Base-by-base conservation (phyloP, 2,113 vertebrate species). In the Cynocephalus volans region DNA sequence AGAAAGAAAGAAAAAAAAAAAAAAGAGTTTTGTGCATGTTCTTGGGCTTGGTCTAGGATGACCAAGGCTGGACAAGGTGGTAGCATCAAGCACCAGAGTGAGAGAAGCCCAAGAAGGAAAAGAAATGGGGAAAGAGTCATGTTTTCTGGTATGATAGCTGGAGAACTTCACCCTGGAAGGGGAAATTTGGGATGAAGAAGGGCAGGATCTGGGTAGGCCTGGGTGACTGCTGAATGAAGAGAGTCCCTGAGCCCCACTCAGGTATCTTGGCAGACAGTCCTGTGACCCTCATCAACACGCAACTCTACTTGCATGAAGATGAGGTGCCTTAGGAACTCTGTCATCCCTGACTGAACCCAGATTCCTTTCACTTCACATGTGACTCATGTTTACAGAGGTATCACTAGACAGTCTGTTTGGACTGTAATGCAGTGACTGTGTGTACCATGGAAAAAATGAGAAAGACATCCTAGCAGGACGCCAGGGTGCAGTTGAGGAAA, bases 401-500 rank as follows among this genome's bases (percentile, higher is more conserved):
- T 83, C 0, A 5, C 83, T 15, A 89, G 87, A 92, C 75, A 56
- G 92, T 69, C 56, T 96, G 70, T 81, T 96, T 93, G 95, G 54
- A 88, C 83, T 75, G 52, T 19, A 87, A 72, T 81, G 87, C 54
- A 70, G 87, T 92, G 83, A 80, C 87, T 28, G 33, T 92, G 86
- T 91, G 88, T 18, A 77, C 97, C 83, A 95, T 90, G 97, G 98
- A 97, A 98, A 97, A 97, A 97, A 92, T 97, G 97, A 98, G 92
- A 97, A 86, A 94, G 83, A 70, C 58, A 76, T 54, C 95, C 95
- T 70, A 84, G 92, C 97, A 97, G 97, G 97, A 96, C 65, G 19
- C 90, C 97, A 92, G 93, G 87, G 94, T 9, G 54, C 97, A 97
- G 97, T 95, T 97, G 98, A 98, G 98, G 98, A 97, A 98, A 97